Evolutionary conservation across 2,888 invertebrate species (phyloP).

Genomic region (Brachyptera putata): DNA sequence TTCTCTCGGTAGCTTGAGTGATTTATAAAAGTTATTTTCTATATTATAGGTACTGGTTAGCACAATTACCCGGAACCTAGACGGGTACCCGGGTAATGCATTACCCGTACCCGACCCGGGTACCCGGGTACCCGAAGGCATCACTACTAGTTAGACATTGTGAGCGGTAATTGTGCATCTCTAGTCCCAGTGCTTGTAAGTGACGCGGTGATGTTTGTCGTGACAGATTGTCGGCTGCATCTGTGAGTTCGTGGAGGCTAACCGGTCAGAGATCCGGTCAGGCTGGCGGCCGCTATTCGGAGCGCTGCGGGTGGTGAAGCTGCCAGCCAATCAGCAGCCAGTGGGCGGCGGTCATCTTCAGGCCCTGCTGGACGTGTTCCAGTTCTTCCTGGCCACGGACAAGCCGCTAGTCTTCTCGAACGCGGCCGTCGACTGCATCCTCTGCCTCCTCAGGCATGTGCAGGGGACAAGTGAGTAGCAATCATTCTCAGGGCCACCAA

Average conservation of each 20-base stretch:
- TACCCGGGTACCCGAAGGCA: no score
- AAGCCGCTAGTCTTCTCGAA: constrained; percentile 91
- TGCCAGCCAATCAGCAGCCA: constrained; percentile 29
- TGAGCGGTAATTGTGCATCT: no score
- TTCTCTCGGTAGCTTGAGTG: no score
- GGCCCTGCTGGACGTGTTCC: constrained; percentile 84
- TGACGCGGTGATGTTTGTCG: no score
- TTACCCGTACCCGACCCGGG: no score
- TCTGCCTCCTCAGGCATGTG: constrained; percentile 78
- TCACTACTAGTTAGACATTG: no score
- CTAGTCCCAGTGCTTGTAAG: no score
- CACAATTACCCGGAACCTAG: no score
- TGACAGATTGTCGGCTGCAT: constrained; percentile 85
- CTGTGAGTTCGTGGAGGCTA: constrained; percentile 94
- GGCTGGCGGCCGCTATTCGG: constrained; percentile 97
- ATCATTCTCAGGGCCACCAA: constrained; percentile 19
- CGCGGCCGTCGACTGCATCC: constrained; percentile 88
- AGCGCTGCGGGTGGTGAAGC: constrained; percentile 77
- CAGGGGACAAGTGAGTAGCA: constrained; percentile 49
- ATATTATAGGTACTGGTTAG: no score
- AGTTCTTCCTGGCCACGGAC: constrained; percentile 88
- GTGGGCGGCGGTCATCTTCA: constrained; percentile 57
- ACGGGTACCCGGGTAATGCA: no score
- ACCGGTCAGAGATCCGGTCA: constrained; percentile 86
- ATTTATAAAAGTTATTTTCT: no score